Percentiles rank a stretch among this genome's conserved stretches.
Evolutionary conservation across 2,113 vertebrate genomes (phyloP).

Genomic region (Toxotes chatareus): DNA sequence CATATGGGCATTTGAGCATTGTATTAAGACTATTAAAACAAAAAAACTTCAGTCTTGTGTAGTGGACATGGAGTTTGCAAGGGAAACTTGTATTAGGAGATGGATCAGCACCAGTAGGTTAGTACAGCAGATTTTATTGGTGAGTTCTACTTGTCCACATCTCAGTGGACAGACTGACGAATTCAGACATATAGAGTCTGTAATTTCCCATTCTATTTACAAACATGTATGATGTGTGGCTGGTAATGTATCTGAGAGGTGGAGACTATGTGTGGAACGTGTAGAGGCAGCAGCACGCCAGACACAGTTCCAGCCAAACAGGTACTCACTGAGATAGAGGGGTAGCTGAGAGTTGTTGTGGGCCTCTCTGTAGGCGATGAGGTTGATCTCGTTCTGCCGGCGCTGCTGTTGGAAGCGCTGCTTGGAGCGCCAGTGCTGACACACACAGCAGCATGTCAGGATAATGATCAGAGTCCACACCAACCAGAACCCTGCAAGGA

Average conservation of each 20-base stretch:
- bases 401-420: slow-evolving; percentile 95
- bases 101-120: too few species aligned
- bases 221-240: background rate
- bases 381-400: slow-evolving; percentile 96
- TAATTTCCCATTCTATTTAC: background rate
- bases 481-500: slow-evolving; percentile 94
- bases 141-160: background rate
- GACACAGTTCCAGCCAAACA: too few species aligned
- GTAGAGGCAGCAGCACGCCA: background rate
- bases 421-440: slow-evolving; percentile 94
- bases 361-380: slow-evolving; percentile 95
- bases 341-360: slow-evolving; percentile 93
- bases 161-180: too few species aligned
- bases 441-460: slow-evolving; percentile 93
- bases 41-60: background rate
- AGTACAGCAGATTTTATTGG: background rate
- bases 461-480: slow-evolving; percentile 96
- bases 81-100: background rate
- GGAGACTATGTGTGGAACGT: background rate
- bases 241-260: background rate
- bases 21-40: too few species aligned
- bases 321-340: slow-evolving; percentile 92
- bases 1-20: too few species aligned
- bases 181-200: too few species aligned
- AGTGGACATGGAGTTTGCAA: background rate